These are phyloP conservation scores for Peromyscus eremicus DNA, from an alignment of 2,797 vertebrate species.

Conservation along the genomic window DNA sequence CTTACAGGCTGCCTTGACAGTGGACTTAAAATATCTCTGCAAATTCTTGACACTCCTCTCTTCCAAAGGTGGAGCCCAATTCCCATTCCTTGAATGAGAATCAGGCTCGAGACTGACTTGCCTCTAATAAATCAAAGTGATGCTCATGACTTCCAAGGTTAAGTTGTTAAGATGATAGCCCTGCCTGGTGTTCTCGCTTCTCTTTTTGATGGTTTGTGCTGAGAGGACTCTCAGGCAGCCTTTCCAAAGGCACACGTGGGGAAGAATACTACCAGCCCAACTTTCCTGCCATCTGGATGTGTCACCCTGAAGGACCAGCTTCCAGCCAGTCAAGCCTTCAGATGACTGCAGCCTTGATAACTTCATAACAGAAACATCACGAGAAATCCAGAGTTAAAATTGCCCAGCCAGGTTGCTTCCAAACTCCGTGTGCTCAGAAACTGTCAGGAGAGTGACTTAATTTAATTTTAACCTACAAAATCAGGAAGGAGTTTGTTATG, in stretches of 20 bases:
- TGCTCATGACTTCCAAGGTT: not conserved
- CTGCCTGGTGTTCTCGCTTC: not conserved
- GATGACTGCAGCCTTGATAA: not conserved
- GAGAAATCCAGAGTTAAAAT: constrained; percentile 18
- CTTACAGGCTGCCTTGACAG: not conserved
- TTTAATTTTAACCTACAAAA: not conserved
- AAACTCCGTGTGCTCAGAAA: constrained; percentile 12
- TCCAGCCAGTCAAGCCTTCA: constrained; percentile 15
- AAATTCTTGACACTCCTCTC: constrained; percentile 35
- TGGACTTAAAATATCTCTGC: constrained; percentile 49
- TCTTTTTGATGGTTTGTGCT: not conserved
- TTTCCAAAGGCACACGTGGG: not conserved
- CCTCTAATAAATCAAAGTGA: constrained; percentile 15
- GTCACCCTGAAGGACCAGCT: not conserved
- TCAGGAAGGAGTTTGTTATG: constrained; percentile 5
- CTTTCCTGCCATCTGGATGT: not conserved
- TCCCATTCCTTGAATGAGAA: constrained; percentile 16
- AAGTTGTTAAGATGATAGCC: not conserved
- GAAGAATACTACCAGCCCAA: not conserved
- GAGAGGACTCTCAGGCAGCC: not conserved
- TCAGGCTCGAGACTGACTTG: constrained; percentile 7
- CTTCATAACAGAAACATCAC: not conserved
- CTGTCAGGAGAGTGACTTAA: not conserved
- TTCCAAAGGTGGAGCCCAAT: constrained; percentile 27
- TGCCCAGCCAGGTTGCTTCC: not conserved